Evolutionary conservation across 1,140 invertebrate species (phyloP).

Genomic region (Nixonia krombeini): DNA sequence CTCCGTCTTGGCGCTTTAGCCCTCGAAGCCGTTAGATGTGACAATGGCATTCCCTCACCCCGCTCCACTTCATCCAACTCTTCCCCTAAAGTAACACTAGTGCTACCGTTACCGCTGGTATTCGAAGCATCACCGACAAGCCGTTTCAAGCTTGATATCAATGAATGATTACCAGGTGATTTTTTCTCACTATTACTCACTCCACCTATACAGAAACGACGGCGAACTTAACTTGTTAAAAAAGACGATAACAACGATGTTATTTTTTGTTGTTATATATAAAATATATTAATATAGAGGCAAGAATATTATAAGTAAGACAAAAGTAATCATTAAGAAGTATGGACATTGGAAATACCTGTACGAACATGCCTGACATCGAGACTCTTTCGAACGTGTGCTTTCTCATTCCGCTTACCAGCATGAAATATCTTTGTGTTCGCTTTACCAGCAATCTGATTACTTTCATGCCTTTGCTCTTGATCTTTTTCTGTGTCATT

Average conservation of each 20-base stretch:
- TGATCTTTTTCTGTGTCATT: constrained; percentile 49
- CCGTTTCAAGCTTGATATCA: constrained; percentile 62
- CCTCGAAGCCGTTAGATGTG: constrained; percentile 77
- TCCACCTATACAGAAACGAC: not conserved
- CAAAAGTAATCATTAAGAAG: not conserved
- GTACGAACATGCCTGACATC: constrained; percentile 46
- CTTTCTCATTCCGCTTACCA: constrained; percentile 59
- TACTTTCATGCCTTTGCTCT: constrained; percentile 50
- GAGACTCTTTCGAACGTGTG: constrained; percentile 58
- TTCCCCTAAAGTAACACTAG: constrained; percentile 55
- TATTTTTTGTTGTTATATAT: too few relatives aligned
- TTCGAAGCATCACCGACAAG: constrained; percentile 51
- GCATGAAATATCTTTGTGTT: constrained; percentile 43
- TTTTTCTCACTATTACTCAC: constrained; percentile 55
- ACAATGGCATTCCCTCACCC: constrained; percentile 72
- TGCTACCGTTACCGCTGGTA: constrained; percentile 52
- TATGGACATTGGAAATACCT: constrained; percentile 21
- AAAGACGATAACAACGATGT: constrained; percentile 37
- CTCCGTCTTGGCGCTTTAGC: constrained; percentile 77
- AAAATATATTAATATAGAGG: too few relatives aligned
- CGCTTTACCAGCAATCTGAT: constrained; percentile 36
- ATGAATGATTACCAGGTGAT: constrained; percentile 44
- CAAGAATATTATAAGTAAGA: too few relatives aligned
- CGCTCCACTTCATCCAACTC: constrained; percentile 76
- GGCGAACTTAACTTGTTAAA: constrained; percentile 9